A percentile compares a stretch with the other conserved stretches of the same genome.
phyloP scores from a whole-genome alignment of 2,888 invertebrate species.

The Apamea sordens region DNA sequence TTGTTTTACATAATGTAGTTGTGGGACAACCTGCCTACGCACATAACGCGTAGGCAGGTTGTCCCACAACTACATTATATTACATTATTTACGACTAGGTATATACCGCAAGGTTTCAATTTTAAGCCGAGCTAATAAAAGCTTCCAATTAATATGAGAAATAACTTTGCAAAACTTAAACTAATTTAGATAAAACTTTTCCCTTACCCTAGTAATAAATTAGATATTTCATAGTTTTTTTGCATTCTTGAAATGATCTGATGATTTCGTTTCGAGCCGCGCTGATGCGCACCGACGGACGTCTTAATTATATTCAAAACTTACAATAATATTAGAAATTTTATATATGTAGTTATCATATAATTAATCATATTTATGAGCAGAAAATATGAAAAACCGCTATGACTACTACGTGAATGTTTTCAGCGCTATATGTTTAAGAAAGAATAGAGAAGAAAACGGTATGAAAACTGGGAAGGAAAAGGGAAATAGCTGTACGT shows the following conservation, averaged over 20 bases:
- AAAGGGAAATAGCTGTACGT: background rate
- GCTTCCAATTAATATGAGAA: no score
- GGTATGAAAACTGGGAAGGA: background rate
- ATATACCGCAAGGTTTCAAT: background rate
- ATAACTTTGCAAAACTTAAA: no score
- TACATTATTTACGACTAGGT: background rate
- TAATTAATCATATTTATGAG: background rate
- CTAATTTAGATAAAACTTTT: background rate
- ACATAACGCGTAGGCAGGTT: no score
- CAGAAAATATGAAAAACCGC: background rate
- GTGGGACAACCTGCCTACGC: no score
- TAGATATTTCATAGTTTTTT: background rate
- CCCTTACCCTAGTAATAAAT: background rate
- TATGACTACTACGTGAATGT: background rate
- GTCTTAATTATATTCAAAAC: background rate
- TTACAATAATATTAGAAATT: constrained; percentile 20
- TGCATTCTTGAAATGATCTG: background rate
- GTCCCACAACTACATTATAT: background rate
- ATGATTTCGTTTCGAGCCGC: background rate
- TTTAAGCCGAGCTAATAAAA: no score
- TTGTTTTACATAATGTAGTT: no score
- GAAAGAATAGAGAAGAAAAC: background rate
- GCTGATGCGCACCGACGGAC: background rate
- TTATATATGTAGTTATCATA: background rate
- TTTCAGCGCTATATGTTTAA: background rate